A percentile compares a stretch with the other conserved stretches of the same genome.
phyloP scores from a whole-genome alignment of 2,113 vertebrate genomes.

The Podilymbus podiceps region DNA sequence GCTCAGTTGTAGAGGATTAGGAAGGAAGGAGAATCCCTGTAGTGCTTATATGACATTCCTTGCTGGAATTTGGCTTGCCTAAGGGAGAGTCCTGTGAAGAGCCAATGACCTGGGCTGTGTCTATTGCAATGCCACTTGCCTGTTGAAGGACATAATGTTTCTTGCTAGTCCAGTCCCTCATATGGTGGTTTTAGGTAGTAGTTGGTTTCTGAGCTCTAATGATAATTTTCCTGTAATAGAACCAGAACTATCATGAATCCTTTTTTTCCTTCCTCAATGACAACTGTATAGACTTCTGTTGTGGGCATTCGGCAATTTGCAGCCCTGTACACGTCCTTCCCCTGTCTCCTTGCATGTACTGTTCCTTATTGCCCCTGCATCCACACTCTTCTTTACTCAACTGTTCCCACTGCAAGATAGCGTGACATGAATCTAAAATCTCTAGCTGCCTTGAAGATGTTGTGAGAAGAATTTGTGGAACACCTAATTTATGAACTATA shows the following conservation, averaged over 20 bases:
- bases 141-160: accelerated
- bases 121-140: neutral
- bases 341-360: neutral
- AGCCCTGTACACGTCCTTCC: neutral
- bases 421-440: neutral
- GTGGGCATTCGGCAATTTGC: neutral
- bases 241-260: neutral
- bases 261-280: neutral
- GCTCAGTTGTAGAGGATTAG: neutral
- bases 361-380: neutral
- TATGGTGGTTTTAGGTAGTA: neutral
- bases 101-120: neutral
- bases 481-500: neutral
- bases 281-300: neutral
- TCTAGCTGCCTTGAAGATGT: neutral
- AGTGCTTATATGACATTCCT: neutral
- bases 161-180: neutral
- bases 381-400: neutral
- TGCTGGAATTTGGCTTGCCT: neutral
- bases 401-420: neutral
- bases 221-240: neutral
- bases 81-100: neutral
- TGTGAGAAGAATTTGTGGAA: neutral
- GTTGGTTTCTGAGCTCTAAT: neutral
- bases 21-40: neutral